Evolutionary conservation across 1,140 invertebrate genomes (phyloP).

Genomic region (Coelopa frigida): DNA sequence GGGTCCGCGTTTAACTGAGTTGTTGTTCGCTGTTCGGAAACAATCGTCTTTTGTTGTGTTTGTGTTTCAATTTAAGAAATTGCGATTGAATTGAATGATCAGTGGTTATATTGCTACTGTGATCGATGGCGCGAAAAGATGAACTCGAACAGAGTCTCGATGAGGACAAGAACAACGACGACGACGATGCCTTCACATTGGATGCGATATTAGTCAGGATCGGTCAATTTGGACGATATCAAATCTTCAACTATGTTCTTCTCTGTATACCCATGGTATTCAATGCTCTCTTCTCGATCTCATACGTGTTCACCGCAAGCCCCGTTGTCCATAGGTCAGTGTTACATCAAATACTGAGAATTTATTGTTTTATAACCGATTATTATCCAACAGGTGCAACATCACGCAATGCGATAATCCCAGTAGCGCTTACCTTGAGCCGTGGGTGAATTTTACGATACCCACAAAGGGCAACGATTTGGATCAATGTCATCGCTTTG

Average conservation of each 20-base stretch:
- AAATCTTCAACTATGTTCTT: constrained; percentile 49
- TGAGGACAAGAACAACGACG: no score
- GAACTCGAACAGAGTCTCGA: no score
- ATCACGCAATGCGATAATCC: constrained; percentile 54
- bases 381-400: constrained; percentile 54
- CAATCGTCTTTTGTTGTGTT: no score
- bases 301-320: constrained; percentile 54
- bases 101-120: no score
- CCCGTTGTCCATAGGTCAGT: constrained; percentile 52
- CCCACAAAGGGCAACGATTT: constrained; percentile 45
- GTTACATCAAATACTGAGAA: background rate
- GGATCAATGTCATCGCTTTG: constrained; percentile 48
- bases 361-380: background rate
- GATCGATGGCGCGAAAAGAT: no score
- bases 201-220: constrained; percentile 36
- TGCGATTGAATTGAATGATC: no score
- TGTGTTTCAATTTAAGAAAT: no score
- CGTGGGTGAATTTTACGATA: constrained; percentile 50
- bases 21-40: no score
- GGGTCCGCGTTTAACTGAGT: no score
- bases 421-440: constrained; percentile 42
- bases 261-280: constrained; percentile 50
- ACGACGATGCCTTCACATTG: constrained; percentile 23
- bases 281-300: constrained; percentile 48
- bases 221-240: constrained; percentile 51